These are phyloP conservation scores for Gymnothorax javanicus DNA, from an alignment of 2,797 vertebrate genomes.

Conservation along the genomic window DNA sequence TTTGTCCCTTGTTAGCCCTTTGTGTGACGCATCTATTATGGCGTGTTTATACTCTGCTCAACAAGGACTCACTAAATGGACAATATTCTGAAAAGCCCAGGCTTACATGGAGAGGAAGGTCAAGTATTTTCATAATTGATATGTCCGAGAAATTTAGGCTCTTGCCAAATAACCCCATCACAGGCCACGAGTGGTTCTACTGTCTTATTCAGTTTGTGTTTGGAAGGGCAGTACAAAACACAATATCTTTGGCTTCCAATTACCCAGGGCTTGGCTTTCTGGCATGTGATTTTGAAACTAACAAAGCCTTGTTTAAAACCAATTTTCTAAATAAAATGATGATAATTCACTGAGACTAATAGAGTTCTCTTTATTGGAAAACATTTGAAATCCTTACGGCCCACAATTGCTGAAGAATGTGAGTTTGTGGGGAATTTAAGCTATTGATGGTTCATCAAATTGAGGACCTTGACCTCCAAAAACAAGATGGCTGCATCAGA, in stretches of 20 bases:
- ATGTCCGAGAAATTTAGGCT: neutral
- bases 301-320: neutral
- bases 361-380: neutral
- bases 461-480: neutral
- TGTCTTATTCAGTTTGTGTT: neutral
- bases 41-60: neutral
- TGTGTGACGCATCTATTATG: neutral
- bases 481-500: neutral
- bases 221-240: neutral
- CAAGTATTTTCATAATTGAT: neutral
- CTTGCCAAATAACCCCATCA: neutral
- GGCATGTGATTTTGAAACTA: neutral
- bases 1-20: too few relatives aligned
- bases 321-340: neutral
- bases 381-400: neutral
- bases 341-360: neutral
- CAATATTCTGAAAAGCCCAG: neutral
- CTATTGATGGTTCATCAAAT: neutral
- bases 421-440: neutral
- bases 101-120: neutral
- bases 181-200: neutral
- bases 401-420: neutral
- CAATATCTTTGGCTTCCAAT: neutral
- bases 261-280: neutral
- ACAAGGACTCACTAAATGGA: neutral